phyloP scores from a whole-genome alignment of 2,113 vertebrate species.

The Eurystomus gularis region DNA sequence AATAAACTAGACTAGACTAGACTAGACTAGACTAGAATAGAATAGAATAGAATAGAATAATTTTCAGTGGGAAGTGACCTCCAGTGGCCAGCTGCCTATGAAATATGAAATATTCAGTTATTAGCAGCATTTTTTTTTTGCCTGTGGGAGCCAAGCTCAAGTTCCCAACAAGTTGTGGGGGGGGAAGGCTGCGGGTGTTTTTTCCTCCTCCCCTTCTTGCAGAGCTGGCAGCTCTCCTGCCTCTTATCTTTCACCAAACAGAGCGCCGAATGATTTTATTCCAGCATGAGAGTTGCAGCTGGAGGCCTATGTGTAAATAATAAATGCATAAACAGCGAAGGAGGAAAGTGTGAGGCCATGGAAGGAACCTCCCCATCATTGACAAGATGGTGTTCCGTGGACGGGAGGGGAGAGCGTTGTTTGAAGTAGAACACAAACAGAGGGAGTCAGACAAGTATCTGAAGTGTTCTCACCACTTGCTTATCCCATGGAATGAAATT shows the following conservation, averaged over 20 bases:
- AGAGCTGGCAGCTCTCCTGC: conserved; percentile 20
- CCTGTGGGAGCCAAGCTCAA: background rate
- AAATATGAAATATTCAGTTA: background rate
- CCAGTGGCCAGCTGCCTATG: no score
- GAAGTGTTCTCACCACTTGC: background rate
- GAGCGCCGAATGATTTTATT: background rate
- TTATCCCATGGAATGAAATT: background rate
- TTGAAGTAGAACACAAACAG: background rate
- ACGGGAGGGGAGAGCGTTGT: background rate
- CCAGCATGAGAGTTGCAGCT: conserved; percentile 5
- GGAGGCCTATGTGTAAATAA: conserved; percentile 19
- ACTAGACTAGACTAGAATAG: background rate
- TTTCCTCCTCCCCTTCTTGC: background rate
- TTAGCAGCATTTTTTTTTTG: background rate
- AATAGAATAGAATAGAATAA: background rate
- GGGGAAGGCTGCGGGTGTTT: background rate
- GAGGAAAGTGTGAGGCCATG: background rate
- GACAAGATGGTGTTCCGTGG: background rate
- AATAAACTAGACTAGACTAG: background rate
- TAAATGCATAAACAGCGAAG: background rate
- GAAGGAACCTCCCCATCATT: background rate
- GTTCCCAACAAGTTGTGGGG: accelerated
- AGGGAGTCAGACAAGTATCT: background rate
- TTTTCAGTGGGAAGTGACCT: background rate
- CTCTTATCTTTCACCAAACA: background rate